phyloP scores from a whole-genome alignment of 2,888 invertebrate species.

The Opisthograptis luteolata region DNA sequence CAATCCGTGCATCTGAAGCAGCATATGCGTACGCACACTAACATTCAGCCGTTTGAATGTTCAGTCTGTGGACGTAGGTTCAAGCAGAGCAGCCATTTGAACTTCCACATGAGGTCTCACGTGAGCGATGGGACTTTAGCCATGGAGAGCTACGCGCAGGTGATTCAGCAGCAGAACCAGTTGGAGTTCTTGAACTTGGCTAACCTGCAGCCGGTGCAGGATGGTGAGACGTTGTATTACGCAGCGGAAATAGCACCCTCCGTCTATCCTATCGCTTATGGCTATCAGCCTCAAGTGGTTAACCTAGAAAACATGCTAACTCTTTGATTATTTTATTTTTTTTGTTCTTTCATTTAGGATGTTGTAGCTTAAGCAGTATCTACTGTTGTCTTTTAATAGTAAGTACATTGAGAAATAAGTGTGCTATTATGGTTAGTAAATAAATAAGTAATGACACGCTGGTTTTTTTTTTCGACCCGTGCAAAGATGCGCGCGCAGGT shows the following conservation, averaged over 20 bases:
- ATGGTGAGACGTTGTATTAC: conserved; percentile 72
- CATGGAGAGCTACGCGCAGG: conserved; percentile 56
- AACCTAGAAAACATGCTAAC: conserved; percentile 1
- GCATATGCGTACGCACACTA: conserved; percentile 80
- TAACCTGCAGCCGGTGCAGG: conserved; percentile 66
- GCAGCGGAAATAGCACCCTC: conserved; percentile 62
- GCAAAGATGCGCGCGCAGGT: too few relatives aligned
- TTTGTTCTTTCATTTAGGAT: background rate
- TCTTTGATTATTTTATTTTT: background rate
- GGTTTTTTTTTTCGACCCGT: too few relatives aligned
- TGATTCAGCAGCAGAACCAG: conserved; percentile 48
- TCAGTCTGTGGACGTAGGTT: conserved; percentile 69
- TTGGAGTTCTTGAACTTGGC: conserved; percentile 66
- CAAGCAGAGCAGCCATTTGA: conserved; percentile 78
- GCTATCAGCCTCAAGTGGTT: conserved; percentile 15
- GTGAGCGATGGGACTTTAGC: conserved; percentile 51
- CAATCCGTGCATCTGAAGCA: conserved; percentile 78
- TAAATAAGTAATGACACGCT: too few relatives aligned
- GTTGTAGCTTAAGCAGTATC: background rate
- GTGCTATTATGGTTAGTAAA: too few relatives aligned
- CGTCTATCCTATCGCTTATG: conserved; percentile 10
- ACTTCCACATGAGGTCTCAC: conserved; percentile 77
- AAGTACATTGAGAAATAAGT: too few relatives aligned
- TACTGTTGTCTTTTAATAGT: background rate
- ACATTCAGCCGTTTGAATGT: conserved; percentile 78